Percentiles rank a stretch among this genome's conserved stretches.
Conservation (phyloP, 2,888 invertebrate genomes). For the Tyria jacobaeae region DNA sequence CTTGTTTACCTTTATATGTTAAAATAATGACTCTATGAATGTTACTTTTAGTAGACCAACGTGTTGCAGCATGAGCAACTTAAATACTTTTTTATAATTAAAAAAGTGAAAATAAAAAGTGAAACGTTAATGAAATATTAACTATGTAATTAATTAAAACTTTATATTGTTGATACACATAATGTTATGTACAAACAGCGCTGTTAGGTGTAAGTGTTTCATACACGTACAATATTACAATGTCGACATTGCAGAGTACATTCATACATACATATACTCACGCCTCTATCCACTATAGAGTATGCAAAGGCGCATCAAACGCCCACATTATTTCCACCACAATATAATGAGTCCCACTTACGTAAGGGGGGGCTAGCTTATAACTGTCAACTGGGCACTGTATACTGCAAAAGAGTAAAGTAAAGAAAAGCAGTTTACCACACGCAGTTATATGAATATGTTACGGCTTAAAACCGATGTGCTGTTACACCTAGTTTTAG, state of each 20-base stretch:
- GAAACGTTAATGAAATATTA: background rate
- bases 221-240: background rate
- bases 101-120: conserved; percentile 3
- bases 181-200: background rate
- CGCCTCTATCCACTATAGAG: too few species aligned
- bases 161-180: background rate
- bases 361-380: too few species aligned
- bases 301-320: too few species aligned
- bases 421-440: too few species aligned
- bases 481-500: too few species aligned
- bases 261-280: background rate
- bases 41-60: background rate
- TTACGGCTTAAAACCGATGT: too few species aligned
- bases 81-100: background rate
- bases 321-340: too few species aligned
- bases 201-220: background rate
- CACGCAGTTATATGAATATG: too few species aligned
- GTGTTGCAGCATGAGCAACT: too few species aligned
- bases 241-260: background rate
- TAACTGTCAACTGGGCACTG: too few species aligned
- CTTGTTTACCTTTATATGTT: background rate
- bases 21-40: background rate
- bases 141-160: background rate
- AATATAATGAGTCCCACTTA: too few species aligned
- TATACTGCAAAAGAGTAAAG: too few species aligned